These are phyloP conservation scores for Noctua janthe DNA, from an alignment of 2,888 invertebrate genomes.

Conservation along the genomic window DNA sequence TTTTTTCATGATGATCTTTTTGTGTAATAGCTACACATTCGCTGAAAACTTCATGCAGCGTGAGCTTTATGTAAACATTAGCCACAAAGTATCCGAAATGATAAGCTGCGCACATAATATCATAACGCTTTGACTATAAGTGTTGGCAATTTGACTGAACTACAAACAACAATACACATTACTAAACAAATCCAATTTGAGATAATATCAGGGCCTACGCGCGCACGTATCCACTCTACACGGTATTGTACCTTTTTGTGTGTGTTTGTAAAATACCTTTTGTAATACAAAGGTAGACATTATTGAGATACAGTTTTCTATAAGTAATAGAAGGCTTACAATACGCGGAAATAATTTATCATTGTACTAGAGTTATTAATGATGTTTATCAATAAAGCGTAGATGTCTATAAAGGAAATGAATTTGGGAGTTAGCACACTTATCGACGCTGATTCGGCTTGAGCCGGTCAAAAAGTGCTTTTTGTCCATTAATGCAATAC, in stretches of 20 bases:
- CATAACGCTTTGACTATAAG: conserved; percentile 2
- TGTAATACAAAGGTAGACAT: neutral
- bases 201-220: conserved; percentile 2
- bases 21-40: neutral
- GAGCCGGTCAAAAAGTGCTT: neutral
- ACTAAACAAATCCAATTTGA: conserved; percentile 35
- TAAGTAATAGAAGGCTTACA: neutral
- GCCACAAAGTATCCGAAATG: neutral
- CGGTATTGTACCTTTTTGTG: neutral
- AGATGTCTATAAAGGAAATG: neutral
- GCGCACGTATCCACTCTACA: no score
- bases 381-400: neutral
- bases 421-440: neutral
- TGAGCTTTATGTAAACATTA: neutral
- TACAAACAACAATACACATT: conserved; percentile 39
- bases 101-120: neutral
- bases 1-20: neutral
- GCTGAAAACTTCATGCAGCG: neutral
- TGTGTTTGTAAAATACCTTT: neutral
- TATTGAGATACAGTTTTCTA: neutral
- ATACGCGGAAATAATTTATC: neutral
- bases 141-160: neutral
- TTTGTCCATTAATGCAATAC: neutral
- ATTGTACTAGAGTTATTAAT: neutral
- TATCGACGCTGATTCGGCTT: neutral